Conservation (phyloP, 2,113 vertebrate genomes). For the Thomomys bottae region DNA sequence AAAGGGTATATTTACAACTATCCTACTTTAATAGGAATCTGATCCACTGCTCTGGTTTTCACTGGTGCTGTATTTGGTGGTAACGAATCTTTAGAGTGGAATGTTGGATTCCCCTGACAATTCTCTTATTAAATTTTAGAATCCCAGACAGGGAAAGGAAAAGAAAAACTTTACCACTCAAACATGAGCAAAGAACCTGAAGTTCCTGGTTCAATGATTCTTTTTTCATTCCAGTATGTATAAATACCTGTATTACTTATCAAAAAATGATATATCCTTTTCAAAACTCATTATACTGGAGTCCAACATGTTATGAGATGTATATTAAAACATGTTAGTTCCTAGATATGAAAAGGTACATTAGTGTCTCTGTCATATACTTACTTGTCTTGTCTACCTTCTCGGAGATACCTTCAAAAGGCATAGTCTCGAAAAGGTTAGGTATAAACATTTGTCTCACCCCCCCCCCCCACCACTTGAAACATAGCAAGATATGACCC, state of each 20-base stretch:
- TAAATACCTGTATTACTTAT: constrained; percentile 67
- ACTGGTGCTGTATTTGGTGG: background rate
- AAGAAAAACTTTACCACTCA: constrained; percentile 6
- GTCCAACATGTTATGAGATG: constrained; percentile 56
- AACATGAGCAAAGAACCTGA: constrained; percentile 46
- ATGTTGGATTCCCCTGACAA: constrained; percentile 41
- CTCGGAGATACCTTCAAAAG: background rate
- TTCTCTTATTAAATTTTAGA: constrained; percentile 50
- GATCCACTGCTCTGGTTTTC: background rate
- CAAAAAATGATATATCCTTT: constrained; percentile 61
- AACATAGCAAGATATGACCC: background rate
- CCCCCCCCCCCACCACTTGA: too few species aligned
- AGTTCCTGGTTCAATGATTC: constrained; percentile 56
- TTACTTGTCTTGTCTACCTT: background rate
- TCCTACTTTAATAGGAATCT: background rate
- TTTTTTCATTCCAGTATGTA: constrained; percentile 51
- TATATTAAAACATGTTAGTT: constrained; percentile 29
- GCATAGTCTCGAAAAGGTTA: background rate
- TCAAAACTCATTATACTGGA: constrained; percentile 57
- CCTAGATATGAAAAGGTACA: background rate
- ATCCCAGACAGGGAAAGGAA: constrained; percentile 47
- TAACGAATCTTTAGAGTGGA: background rate
- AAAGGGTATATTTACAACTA: background rate
- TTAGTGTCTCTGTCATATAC: background rate
- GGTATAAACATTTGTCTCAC: background rate